A percentile compares a stretch with the other conserved stretches of the same genome.
Conservation (phyloP, 2,113 vertebrate species). For the Fregata magnificens region DNA sequence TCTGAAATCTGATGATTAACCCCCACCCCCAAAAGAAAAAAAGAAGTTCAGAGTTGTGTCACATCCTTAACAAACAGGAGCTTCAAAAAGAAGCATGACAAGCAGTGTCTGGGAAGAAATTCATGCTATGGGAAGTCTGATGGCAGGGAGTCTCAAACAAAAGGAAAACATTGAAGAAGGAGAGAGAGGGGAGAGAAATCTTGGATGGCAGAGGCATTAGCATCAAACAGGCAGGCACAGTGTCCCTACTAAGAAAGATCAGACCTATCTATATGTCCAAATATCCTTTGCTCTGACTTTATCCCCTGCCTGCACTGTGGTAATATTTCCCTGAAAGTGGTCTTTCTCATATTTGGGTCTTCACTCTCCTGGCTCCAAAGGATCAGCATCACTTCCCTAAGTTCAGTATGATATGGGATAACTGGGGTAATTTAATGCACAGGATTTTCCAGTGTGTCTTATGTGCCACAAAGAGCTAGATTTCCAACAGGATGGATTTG, state of each 20-base stretch:
- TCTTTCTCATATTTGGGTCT: neutral
- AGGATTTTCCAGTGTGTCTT: neutral
- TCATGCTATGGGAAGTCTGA: neutral
- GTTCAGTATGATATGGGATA: neutral
- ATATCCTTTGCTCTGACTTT: neutral
- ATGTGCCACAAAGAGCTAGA: neutral
- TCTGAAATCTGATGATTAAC: conserved; percentile 28
- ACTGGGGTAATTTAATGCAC: neutral
- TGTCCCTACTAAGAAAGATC: neutral
- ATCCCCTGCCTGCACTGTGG: neutral
- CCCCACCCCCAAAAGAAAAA: neutral
- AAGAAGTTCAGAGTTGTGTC: neutral
- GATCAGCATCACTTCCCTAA: neutral
- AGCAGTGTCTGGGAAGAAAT: neutral
- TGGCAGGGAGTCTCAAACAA: neutral
- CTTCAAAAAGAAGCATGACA: neutral
- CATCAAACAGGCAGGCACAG: neutral
- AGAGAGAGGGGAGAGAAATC: neutral
- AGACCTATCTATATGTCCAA: neutral
- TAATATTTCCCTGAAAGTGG: neutral
- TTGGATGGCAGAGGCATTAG: neutral
- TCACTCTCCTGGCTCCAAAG: neutral
- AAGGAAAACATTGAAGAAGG: neutral
- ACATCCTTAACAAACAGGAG: neutral
- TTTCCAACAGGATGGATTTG: neutral